phyloP scores from a whole-genome alignment of 2,797 vertebrate genomes.

The Heliangelus exortis region DNA sequence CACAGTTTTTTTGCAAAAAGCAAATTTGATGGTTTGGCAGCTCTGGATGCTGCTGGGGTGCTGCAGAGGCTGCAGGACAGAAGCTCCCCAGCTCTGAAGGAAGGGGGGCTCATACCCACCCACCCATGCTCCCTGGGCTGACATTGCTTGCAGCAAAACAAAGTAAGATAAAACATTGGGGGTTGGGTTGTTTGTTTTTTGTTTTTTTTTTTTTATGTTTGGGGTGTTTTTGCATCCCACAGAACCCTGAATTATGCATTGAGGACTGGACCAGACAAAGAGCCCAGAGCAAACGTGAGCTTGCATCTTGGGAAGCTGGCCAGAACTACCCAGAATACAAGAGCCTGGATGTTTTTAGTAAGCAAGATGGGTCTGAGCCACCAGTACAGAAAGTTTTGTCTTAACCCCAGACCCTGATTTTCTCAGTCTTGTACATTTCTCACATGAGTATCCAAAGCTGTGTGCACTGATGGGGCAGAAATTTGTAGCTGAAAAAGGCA shows the following conservation, averaged over 20 bases:
- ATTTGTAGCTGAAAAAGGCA: background rate
- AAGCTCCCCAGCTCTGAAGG: accelerated
- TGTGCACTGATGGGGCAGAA: background rate
- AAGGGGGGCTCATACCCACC: background rate
- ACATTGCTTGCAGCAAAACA: background rate
- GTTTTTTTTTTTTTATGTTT: background rate
- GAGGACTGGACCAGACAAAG: background rate
- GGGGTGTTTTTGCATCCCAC: background rate
- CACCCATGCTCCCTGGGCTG: background rate
- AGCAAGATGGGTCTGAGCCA: background rate
- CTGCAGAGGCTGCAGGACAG: background rate
- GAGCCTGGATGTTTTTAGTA: background rate
- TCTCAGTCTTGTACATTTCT: accelerated
- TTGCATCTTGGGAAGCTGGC: background rate
- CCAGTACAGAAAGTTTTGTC: background rate
- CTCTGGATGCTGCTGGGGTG: accelerated
- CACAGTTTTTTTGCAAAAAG: background rate
- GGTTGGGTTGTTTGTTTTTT: background rate
- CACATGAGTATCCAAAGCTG: background rate
- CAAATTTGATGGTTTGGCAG: background rate
- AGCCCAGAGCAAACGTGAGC: background rate
- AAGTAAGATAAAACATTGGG: background rate
- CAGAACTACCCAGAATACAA: background rate
- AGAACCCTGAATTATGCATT: background rate
- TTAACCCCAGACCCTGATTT: background rate